Evolutionary conservation across 2,888 invertebrate species (phyloP).

Genomic region (Drymonia ruficornis): DNA sequence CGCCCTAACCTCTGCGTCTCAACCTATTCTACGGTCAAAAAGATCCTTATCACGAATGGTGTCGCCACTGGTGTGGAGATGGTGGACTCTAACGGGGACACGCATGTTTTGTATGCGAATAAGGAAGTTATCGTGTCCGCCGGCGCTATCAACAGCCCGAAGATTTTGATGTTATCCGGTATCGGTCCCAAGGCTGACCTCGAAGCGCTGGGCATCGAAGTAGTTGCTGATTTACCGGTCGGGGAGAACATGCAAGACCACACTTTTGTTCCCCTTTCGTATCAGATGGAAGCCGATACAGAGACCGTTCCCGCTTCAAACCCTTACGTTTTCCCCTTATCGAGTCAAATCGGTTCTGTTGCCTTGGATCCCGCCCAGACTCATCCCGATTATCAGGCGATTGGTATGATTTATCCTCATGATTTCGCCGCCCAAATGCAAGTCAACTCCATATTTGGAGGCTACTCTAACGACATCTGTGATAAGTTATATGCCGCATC

Average conservation of each 20-base stretch:
- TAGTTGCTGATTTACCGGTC: constrained; percentile 22
- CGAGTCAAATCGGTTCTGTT: constrained; percentile 27
- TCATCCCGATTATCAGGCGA: constrained; percentile 36
- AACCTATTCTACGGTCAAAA: background rate
- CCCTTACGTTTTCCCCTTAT: constrained; percentile 31
- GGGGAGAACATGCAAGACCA: constrained; percentile 25
- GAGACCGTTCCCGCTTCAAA: constrained; percentile 13
- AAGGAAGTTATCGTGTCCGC: constrained; percentile 23
- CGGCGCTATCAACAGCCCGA: constrained; percentile 14
- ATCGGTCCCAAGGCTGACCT: constrained; percentile 18
- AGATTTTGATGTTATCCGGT: constrained; percentile 23
- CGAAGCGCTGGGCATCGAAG: constrained; percentile 14
- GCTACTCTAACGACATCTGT: constrained; percentile 59
- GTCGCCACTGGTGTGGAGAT: constrained; percentile 19
- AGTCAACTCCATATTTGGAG: constrained; percentile 68
- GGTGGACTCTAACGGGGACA: constrained; percentile 7
- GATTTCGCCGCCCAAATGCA: constrained; percentile 14
- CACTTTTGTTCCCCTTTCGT: constrained; percentile 4
- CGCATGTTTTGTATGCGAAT: constrained; percentile 11
- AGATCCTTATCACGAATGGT: background rate
- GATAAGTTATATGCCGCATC: constrained; percentile 35
- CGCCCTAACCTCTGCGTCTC: background rate
- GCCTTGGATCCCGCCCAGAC: constrained; percentile 26
- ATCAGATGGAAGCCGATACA: constrained; percentile 12
- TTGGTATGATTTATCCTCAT: constrained; percentile 25